A percentile compares a stretch with the other conserved stretches of the same genome.
These are phyloP conservation scores for Bolborhynchus lineola DNA, from an alignment of 2,113 vertebrate species.

Conservation along the genomic window DNA sequence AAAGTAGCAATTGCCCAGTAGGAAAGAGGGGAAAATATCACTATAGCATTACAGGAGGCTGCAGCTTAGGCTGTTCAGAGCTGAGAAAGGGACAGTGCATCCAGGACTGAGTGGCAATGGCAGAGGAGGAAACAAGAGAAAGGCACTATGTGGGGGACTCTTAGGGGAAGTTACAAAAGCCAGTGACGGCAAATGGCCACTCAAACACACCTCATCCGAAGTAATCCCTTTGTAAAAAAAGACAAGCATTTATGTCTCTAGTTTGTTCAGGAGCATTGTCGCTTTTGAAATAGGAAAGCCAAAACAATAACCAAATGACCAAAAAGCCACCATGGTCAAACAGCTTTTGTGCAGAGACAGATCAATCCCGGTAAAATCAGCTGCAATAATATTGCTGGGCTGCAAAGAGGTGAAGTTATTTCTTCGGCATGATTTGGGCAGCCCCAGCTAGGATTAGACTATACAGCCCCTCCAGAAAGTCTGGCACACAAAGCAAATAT, in stretches of 20 bases:
- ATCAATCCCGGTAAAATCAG: neutral
- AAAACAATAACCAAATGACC: neutral
- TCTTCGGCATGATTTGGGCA: neutral
- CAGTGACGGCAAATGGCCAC: neutral
- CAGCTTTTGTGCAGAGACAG: neutral
- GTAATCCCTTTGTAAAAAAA: neutral
- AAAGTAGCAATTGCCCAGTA: neutral
- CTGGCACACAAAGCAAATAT: neutral
- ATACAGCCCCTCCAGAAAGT: neutral
- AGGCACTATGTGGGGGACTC: neutral
- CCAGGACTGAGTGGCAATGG: neutral
- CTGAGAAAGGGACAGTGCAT: neutral
- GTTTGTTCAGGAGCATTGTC: neutral
- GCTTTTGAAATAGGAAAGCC: neutral
- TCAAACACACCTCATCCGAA: neutral
- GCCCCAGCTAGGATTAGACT: neutral
- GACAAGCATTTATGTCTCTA: neutral
- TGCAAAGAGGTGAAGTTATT: neutral
- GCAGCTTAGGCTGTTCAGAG: neutral
- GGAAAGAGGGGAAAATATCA: neutral
- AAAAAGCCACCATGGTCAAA: neutral
- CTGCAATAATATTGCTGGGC: neutral
- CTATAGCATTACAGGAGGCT: neutral
- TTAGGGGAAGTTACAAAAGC: neutral
- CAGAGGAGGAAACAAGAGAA: neutral